phyloP scores from a whole-genome alignment of 2,113 vertebrate genomes.

The Zosterops hypoxanthus region DNA sequence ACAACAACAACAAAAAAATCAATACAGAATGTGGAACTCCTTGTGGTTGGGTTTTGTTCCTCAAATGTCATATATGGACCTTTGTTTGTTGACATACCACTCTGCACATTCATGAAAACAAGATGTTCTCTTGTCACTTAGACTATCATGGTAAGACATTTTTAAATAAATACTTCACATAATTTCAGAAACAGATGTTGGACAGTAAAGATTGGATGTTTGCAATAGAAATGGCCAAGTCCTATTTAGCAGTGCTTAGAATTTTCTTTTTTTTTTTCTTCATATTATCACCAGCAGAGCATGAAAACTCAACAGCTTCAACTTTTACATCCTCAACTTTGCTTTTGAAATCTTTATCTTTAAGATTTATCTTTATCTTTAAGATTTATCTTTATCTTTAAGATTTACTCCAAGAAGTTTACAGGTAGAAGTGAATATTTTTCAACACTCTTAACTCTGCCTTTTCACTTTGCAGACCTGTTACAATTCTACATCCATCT shows the following conservation, averaged over 20 bases:
- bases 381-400: background rate
- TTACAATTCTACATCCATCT: background rate
- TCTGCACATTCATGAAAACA: slow-evolving; percentile 65
- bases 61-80: slow-evolving; percentile 26
- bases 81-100: slow-evolving; percentile 64
- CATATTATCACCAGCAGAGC: background rate
- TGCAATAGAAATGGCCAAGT: background rate
- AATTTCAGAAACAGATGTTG: slow-evolving; percentile 72
- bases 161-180: slow-evolving; percentile 60
- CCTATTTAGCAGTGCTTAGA: background rate
- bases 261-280: background rate
- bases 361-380: background rate
- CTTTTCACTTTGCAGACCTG: background rate
- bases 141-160: slow-evolving; percentile 44
- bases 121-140: slow-evolving; percentile 65
- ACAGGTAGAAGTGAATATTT: background rate
- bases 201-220: background rate
- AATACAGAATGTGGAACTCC: background rate
- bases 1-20: background rate
- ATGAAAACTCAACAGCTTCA: background rate
- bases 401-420: background rate
- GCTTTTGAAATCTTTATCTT: background rate
- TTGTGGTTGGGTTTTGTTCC: slow-evolving; percentile 38
- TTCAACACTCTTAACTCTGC: background rate
- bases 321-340: background rate